Base-by-base conservation (phyloP, 1,140 invertebrate genomes). In the Bicyclus anynana region DNA sequence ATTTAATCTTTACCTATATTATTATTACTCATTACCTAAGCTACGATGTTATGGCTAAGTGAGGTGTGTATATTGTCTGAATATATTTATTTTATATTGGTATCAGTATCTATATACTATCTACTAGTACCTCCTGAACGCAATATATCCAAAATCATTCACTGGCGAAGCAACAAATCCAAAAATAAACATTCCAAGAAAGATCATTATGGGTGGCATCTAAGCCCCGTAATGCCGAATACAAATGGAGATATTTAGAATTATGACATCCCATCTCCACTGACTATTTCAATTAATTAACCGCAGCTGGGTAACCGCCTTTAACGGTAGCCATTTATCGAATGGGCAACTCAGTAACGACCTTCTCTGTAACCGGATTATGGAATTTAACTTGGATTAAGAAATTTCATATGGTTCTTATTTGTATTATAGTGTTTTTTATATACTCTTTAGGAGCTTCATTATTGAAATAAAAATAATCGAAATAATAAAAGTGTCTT, bases 241-340 rank as follows among this genome's bases (percentile, higher is more conserved):
- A 58, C 51, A 62, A 68, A 76, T 59, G 64, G 67, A 66, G 73
- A 75, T 79, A 71, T 70, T 73, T 69, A 75, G 48, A 79, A 68
- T 75, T 79, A 77, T 72, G 67, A 77, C 72, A 52, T 80, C 67
- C 66, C 66, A 77, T 77, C 61, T 72, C 61, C 62, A 68, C 69
- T 59, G 65, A 77, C 54, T 72, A 78, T 80, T 76, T 49, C 60
- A 82, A 85, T 82, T 80, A 85, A 82, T 80, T 77, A 83, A 37
- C 18, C 9, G 46, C 53, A 80, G 37, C 27, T n/a, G 46, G 52
- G 48, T 42, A 62, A 63, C 33, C 37, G 48, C 50, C 44, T 63
- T 62, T 72, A 69, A 76, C 72, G 70, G 77, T 72, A 74, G 72
- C 66, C 62, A 74, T 80, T 77, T 76, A 57, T 67, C 37, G 13